Evolutionary conservation across 2,888 invertebrate genomes (phyloP).

Genomic region (Amblyjoppa fuscipennis): DNA sequence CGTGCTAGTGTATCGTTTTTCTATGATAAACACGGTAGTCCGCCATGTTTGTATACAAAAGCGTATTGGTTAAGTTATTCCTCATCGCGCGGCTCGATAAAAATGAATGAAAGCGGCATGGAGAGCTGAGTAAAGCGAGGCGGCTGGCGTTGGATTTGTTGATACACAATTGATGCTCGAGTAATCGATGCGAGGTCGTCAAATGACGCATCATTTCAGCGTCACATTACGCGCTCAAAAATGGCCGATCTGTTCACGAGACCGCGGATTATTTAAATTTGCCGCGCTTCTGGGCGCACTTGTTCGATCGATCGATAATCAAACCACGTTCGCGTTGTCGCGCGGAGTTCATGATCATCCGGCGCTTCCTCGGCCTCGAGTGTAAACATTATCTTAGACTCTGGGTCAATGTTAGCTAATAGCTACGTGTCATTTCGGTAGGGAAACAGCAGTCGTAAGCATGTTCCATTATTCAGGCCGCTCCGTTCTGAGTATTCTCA

Average conservation of each 20-base stretch:
- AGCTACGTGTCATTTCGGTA: conserved; percentile 43
- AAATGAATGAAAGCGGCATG: conserved; percentile 52
- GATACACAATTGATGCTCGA: background rate
- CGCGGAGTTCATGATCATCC: background rate
- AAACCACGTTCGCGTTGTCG: background rate
- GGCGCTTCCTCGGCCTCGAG: background rate
- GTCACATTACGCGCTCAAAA: too few relatives aligned
- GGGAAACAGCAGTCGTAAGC: background rate
- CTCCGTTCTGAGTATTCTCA: background rate
- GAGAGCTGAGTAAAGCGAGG: background rate
- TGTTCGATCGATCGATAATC: background rate
- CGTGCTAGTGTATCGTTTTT: conserved; percentile 25
- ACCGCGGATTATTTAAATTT: too few relatives aligned
- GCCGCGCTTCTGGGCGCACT: background rate
- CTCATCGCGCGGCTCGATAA: conserved; percentile 39
- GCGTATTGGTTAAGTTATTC: conserved; percentile 10
- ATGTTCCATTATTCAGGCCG: conserved; percentile 12
- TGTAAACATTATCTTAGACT: conserved; percentile 29
- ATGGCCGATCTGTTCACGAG: too few relatives aligned
- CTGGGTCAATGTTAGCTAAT: conserved; percentile 40
- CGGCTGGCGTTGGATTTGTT: background rate
- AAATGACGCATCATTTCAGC: too few relatives aligned
- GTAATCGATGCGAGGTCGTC: background rate
- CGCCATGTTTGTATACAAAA: conserved; percentile 65
- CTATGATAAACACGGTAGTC: conserved; percentile 43